Evolutionary conservation across 2,888 invertebrate species (phyloP).

Genomic region (Branchellion lobata): DNA sequence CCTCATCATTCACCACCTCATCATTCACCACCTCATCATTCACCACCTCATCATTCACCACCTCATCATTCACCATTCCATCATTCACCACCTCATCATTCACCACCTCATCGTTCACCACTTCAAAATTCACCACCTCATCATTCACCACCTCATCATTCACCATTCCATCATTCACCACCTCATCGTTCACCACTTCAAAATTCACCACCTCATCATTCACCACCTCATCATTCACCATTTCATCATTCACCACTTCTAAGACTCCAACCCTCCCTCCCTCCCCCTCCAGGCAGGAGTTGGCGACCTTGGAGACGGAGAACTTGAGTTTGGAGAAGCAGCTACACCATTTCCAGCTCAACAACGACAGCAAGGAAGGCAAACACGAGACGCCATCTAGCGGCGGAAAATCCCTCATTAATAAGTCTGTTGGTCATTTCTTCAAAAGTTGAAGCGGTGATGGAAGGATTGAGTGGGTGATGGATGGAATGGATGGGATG

Average conservation of each 20-base stretch:
- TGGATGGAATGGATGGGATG: too few species aligned
- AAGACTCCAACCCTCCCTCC: background rate
- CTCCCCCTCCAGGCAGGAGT: conserved; percentile 69
- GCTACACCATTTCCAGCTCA: conserved; percentile 74
- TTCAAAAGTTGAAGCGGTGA: background rate
- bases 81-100: background rate
- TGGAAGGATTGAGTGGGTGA: too few species aligned
- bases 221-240: background rate
- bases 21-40: background rate
- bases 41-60: background rate
- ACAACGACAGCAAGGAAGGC: background rate
- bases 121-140: too few species aligned
- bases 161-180: too few species aligned
- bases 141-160: too few species aligned
- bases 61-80: background rate
- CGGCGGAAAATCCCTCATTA: background rate
- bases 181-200: too few species aligned
- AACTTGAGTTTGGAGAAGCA: conserved; percentile 80
- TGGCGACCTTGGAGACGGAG: conserved; percentile 77
- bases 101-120: background rate
- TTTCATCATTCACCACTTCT: background rate
- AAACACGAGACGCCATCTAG: background rate
- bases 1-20: background rate
- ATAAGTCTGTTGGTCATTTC: conserved; percentile 4
- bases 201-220: too few species aligned